These are phyloP conservation scores for Diplodus puntazzo DNA, from an alignment of 2,797 vertebrate genomes.

Conservation along the genomic window DNA sequence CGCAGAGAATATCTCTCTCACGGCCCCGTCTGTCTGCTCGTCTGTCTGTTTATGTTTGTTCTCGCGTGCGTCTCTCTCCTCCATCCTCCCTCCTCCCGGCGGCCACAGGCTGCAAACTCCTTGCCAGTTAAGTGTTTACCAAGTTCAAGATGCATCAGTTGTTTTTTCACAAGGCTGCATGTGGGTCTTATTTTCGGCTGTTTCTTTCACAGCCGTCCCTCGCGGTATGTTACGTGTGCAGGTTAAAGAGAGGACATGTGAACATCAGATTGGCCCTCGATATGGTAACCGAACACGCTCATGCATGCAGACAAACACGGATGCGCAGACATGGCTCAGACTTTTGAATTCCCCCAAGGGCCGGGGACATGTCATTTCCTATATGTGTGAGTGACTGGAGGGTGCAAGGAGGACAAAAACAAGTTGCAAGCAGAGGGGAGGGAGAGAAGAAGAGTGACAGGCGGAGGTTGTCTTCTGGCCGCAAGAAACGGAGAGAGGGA, in stretches of 20 bases:
- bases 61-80: background rate
- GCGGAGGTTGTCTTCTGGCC: constrained; percentile 30
- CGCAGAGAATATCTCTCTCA: constrained; percentile 20
- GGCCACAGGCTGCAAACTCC: constrained; percentile 21
- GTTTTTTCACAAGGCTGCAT: background rate
- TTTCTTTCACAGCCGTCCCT: constrained; percentile 23
- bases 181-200: constrained; percentile 15
- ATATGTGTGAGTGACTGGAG: constrained; percentile 58
- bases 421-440: constrained; percentile 6
- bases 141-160: constrained; percentile 29
- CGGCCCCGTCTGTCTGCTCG: constrained; percentile 16
- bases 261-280: constrained; percentile 50
- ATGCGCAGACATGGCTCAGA: constrained; percentile 43
- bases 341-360: constrained; percentile 50
- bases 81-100: background rate
- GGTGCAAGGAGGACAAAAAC: constrained; percentile 34
- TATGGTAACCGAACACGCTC: background rate
- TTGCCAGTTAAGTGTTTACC: constrained; percentile 20
- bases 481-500: constrained; percentile 19
- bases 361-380: constrained; percentile 54
- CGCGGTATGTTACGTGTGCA: constrained; percentile 10
- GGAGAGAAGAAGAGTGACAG: constrained; percentile 30
- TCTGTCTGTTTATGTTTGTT: constrained; percentile 15
- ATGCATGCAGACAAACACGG: constrained; percentile 42
- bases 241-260: constrained; percentile 61